These are phyloP conservation scores for Bombus pyrosoma DNA, from an alignment of 1,140 invertebrate species.

Conservation along the genomic window DNA sequence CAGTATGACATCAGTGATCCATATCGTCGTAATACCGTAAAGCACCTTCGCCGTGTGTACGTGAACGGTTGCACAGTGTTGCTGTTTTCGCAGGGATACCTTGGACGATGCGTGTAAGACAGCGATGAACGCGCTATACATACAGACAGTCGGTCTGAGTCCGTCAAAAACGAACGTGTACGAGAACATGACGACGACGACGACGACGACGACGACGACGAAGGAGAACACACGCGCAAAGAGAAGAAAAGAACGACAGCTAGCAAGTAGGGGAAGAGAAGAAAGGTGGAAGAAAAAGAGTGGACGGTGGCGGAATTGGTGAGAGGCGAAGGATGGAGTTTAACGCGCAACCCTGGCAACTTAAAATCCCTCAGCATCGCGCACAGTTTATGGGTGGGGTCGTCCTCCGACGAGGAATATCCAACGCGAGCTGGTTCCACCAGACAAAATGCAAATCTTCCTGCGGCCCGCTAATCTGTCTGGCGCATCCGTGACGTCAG, in stretches of 20 bases:
- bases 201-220: neutral
- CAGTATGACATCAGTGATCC: constrained; percentile 81
- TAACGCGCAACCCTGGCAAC: constrained; percentile 67
- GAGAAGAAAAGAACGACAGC: neutral
- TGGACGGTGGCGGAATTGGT: constrained; percentile 56
- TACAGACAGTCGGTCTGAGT: no score
- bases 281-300: constrained; percentile 58
- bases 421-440: constrained; percentile 68
- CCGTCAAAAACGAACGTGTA: constrained; percentile 8
- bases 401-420: constrained; percentile 35
- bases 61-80: constrained; percentile 22
- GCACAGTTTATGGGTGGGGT: constrained; percentile 64
- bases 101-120: constrained; percentile 12
- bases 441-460: constrained; percentile 80
- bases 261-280: constrained; percentile 16
- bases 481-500: constrained; percentile 78
- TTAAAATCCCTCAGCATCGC: constrained; percentile 58
- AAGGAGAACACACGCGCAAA: neutral
- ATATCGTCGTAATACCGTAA: constrained; percentile 74
- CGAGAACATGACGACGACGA: constrained; percentile 47
- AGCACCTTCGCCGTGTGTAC: constrained; percentile 49
- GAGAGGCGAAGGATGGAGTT: constrained; percentile 56
- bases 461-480: constrained; percentile 77
- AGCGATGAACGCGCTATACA: neutral
- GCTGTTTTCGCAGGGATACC: constrained; percentile 24